A percentile compares a stretch with the other conserved stretches of the same genome.
Evolutionary conservation across 1,140 invertebrate genomes (phyloP).

Genomic region (Drosophila suzukii): DNA sequence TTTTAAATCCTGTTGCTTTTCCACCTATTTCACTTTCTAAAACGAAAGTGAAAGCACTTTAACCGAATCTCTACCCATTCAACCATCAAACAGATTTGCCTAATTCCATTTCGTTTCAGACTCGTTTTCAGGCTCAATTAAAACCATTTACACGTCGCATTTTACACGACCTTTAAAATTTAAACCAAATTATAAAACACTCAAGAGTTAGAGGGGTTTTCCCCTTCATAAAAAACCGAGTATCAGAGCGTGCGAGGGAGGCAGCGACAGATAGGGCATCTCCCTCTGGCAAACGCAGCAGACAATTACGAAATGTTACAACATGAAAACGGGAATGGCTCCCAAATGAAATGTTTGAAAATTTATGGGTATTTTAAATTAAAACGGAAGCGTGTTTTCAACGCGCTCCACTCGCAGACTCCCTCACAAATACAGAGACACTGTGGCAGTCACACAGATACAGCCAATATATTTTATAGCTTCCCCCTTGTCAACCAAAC

Average conservation of each 20-base stretch:
- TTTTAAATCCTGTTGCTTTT: conserved; percentile 35
- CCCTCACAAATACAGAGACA: conserved; percentile 19
- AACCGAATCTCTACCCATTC: conserved; percentile 5
- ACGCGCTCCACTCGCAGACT: conserved; percentile 52
- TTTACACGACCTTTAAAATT: conserved; percentile 71
- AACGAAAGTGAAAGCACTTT: conserved; percentile 12
- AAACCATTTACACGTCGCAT: conserved; percentile 76
- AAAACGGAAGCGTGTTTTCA: conserved; percentile 84
- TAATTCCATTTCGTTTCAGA: conserved; percentile 65
- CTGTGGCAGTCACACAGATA: conserved; percentile 41
- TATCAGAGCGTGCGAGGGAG: conserved; percentile 4
- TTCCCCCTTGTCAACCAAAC: conserved; percentile 29
- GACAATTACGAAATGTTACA: conserved; percentile 82
- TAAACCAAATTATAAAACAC: conserved; percentile 69
- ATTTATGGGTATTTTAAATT: conserved; percentile 85
- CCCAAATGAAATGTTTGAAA: conserved; percentile 84
- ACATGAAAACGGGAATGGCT: conserved; percentile 83
- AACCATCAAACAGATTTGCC: conserved; percentile 35
- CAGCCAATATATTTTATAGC: conserved; percentile 83
- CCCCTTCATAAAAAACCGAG: conserved; percentile 1
- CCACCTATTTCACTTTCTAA: neutral
- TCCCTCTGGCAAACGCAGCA: conserved; percentile 42
- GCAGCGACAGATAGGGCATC: conserved; percentile 5
- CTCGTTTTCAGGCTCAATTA: conserved; percentile 77
- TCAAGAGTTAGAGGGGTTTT: conserved; percentile 23